A percentile compares a stretch with the other conserved stretches of the same genome.
Conservation (phyloP, 2,888 invertebrate species). For the Automeris io region DNA sequence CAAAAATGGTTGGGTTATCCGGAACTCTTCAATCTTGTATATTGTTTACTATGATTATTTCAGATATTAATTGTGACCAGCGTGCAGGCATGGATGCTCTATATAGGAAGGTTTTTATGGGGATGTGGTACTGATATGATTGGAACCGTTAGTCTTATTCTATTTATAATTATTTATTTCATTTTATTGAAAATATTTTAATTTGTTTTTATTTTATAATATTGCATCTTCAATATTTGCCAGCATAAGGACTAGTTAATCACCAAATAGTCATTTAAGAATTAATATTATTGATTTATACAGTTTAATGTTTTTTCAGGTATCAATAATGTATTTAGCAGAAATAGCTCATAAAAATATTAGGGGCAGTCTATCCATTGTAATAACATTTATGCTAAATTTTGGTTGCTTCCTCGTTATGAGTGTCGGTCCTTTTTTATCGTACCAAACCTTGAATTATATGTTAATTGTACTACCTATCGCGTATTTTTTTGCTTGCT, state of each 20-base stretch:
- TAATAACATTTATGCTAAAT: conserved; percentile 43
- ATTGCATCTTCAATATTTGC: too few relatives aligned
- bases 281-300: too few relatives aligned
- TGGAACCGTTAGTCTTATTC: conserved; percentile 40
- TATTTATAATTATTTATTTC: not conserved
- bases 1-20: too few relatives aligned
- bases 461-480: conserved; percentile 56
- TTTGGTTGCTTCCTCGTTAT: conserved; percentile 52
- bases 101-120: conserved; percentile 60
- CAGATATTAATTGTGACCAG: conserved; percentile 56
- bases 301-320: too few relatives aligned
- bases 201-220: too few relatives aligned
- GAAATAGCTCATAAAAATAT: conserved; percentile 63
- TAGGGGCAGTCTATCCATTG: conserved; percentile 42
- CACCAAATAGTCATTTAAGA: too few relatives aligned
- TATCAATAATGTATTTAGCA: conserved; percentile 49
- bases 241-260: too few relatives aligned
- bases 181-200: too few relatives aligned
- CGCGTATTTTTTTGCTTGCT: conserved; percentile 56
- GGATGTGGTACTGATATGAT: conserved; percentile 67
- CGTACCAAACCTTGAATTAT: conserved; percentile 50
- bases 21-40: not conserved
- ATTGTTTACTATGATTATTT: conserved; percentile 6
- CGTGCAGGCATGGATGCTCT: conserved; percentile 53
- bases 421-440: conserved; percentile 45